Evolutionary conservation across 2,113 vertebrate species (phyloP).

Genomic region (Columbina picui): DNA sequence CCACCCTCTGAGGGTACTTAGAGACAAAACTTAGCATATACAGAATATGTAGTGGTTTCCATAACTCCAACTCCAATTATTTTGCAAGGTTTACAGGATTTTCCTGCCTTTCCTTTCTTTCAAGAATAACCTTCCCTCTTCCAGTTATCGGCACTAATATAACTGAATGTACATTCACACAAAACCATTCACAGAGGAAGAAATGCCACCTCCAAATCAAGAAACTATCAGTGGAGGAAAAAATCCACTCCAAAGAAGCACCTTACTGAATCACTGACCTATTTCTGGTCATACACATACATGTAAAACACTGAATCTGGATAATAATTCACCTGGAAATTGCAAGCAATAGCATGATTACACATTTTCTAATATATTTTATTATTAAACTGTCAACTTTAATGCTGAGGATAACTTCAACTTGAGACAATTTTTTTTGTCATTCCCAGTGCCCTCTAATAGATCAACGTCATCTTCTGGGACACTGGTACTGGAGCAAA

Average conservation of each 20-base stretch:
- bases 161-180: background rate
- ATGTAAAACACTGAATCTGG: accelerated
- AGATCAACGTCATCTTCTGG: background rate
- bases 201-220: background rate
- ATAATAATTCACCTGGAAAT: background rate
- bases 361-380: background rate
- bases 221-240: background rate
- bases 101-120: background rate
- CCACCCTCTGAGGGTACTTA: background rate
- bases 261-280: background rate
- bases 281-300: background rate
- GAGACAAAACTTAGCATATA: background rate
- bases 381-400: background rate
- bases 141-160: background rate
- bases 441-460: background rate
- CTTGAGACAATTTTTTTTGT: background rate
- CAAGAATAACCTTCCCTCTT: background rate
- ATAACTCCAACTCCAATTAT: background rate
- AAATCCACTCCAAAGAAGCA: background rate
- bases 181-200: background rate
- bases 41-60: background rate
- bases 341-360: background rate
- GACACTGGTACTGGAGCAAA: background rate
- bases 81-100: background rate
- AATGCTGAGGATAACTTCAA: background rate